phyloP scores from a whole-genome alignment of 2,797 vertebrate genomes.

The Crax fasciolata region DNA sequence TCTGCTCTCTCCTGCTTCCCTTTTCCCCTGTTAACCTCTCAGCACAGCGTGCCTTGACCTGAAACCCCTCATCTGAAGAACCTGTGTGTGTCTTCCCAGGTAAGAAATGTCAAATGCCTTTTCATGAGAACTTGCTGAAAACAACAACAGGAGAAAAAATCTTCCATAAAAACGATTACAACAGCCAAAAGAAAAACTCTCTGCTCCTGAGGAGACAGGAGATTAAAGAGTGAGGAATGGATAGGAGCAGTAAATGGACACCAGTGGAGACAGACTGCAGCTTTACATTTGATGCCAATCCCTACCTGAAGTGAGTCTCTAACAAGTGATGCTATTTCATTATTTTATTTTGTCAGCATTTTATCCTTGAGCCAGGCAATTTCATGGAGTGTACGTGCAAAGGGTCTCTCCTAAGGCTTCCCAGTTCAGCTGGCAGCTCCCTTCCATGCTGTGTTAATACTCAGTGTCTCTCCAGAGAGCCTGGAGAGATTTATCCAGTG shows the following conservation, averaged over 20 bases:
- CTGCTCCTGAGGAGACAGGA: not conserved
- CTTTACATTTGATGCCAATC: not conserved
- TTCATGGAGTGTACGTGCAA: not conserved
- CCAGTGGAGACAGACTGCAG: not conserved
- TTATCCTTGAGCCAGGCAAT: not conserved
- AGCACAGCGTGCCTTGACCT: not conserved
- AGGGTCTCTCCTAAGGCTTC: not conserved
- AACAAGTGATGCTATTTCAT: not conserved
- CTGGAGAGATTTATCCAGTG: not conserved
- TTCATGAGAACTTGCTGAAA: not conserved
- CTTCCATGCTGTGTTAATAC: not conserved
- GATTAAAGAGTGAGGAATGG: not conserved
- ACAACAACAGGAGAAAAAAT: not conserved
- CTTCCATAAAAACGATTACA: not conserved
- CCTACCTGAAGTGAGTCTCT: not conserved
- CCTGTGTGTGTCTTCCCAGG: not conserved
- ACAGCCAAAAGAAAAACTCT: not conserved
- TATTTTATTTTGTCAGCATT: not conserved
- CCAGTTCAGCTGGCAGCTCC: not conserved
- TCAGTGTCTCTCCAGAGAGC: not conserved
- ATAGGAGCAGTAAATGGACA: not conserved
- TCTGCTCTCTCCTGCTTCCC: not conserved
- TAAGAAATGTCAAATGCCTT: not conserved
- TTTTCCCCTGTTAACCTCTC: not conserved
- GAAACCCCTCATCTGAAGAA: not conserved